Evolutionary conservation across 1,140 invertebrate species (phyloP).

Genomic region (Cheumatopsyche charites): DNA sequence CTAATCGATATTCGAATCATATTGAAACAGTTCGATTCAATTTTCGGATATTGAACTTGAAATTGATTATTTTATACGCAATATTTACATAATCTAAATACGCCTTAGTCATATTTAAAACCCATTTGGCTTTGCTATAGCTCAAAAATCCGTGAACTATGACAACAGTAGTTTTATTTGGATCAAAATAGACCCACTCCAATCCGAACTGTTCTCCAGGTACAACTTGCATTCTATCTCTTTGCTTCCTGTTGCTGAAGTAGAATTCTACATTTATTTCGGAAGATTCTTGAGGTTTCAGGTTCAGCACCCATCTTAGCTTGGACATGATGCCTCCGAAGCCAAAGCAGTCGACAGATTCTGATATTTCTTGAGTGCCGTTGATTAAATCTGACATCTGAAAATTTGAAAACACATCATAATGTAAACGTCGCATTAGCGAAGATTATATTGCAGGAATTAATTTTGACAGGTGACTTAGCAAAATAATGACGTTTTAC

Average conservation of each 20-base stretch:
- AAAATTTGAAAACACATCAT: background rate
- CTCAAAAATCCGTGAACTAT: slow-evolving; percentile 67
- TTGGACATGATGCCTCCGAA: slow-evolving; percentile 49
- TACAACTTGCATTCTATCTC: slow-evolving; percentile 49
- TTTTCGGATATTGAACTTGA: no score
- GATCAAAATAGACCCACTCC: slow-evolving; percentile 63
- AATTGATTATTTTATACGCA: no score
- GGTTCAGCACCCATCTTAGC: slow-evolving; percentile 50
- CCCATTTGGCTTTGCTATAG: slow-evolving; percentile 61
- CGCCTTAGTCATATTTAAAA: slow-evolving; percentile 59
- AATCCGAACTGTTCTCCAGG: slow-evolving; percentile 63
- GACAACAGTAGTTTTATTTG: slow-evolving; percentile 59
- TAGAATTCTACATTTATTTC: slow-evolving; percentile 53
- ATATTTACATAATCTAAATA: slow-evolving; percentile 61
- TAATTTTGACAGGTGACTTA: no score
- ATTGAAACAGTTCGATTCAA: no score
- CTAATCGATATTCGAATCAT: no score
- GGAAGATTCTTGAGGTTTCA: slow-evolving; percentile 45
- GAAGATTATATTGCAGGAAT: no score
- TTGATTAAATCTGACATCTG: background rate
- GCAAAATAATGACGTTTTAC: no score
- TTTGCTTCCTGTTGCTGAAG: slow-evolving; percentile 51
- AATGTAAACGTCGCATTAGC: no score
- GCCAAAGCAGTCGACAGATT: slow-evolving; percentile 53
- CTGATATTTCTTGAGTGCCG: background rate